These are phyloP conservation scores for Chrysopa pallens DNA, from an alignment of 1,140 invertebrate species.

Conservation along the genomic window DNA sequence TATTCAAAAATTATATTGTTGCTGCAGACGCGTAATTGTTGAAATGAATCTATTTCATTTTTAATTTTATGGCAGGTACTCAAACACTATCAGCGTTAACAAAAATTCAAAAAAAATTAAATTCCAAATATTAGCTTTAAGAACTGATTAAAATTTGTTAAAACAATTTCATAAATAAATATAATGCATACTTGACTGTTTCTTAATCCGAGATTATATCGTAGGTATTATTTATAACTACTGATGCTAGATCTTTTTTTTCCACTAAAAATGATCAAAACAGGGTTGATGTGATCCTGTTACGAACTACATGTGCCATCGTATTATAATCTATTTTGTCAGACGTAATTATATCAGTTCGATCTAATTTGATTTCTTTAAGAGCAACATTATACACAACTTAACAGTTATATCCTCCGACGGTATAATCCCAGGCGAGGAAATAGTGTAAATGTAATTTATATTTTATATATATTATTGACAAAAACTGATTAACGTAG, in stretches of 20 bases:
- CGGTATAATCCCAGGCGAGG: too few species aligned
- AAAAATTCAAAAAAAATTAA: background rate
- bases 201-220: too few species aligned
- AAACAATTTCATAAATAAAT: background rate
- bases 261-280: background rate
- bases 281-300: too few species aligned
- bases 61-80: background rate
- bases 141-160: background rate
- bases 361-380: too few species aligned
- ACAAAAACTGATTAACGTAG: too few species aligned
- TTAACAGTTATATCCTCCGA: too few species aligned
- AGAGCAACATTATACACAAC: too few species aligned
- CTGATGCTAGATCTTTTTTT: background rate
- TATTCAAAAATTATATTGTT: background rate
- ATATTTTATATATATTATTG: too few species aligned
- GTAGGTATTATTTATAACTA: too few species aligned
- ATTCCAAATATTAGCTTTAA: background rate
- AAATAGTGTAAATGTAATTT: too few species aligned
- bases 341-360: background rate
- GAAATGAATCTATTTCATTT: background rate
- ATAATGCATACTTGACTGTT: background rate
- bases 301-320: too few species aligned
- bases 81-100: background rate
- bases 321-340: too few species aligned
- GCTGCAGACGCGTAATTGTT: background rate